Conservation (phyloP, 2,888 invertebrate genomes). For the Shargacucullia verbasci region DNA sequence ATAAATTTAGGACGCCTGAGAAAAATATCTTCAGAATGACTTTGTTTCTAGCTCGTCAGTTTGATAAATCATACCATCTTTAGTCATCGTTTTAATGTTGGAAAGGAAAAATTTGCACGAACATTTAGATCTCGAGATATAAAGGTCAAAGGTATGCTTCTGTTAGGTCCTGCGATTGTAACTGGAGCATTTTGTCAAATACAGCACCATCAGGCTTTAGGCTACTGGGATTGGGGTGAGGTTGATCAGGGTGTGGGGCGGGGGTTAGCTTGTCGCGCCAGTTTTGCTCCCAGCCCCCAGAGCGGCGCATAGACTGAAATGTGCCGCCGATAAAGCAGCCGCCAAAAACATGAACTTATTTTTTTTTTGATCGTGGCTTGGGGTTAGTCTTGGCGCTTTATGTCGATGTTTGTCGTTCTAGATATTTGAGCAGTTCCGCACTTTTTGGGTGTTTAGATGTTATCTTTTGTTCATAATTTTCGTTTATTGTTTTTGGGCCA, state of each 20-base stretch:
- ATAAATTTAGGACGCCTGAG: slow-evolving; percentile 42
- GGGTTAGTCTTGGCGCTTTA: slow-evolving; percentile 34
- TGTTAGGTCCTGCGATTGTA: slow-evolving; percentile 56
- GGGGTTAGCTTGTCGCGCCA: slow-evolving; percentile 62
- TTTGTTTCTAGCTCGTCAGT: slow-evolving; percentile 49
- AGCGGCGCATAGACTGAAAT: slow-evolving; percentile 72
- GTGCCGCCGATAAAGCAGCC: slow-evolving; percentile 72
- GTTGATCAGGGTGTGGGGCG: slow-evolving; percentile 40
- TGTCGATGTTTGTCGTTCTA: slow-evolving; percentile 48
- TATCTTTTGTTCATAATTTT: slow-evolving; percentile 24
- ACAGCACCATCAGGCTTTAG: slow-evolving; percentile 61
- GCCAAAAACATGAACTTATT: slow-evolving; percentile 69
- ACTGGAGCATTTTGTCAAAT: slow-evolving; percentile 66
- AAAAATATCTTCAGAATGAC: slow-evolving; percentile 53
- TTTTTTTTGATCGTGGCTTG: slow-evolving; percentile 48
- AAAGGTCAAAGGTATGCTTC: slow-evolving; percentile 63
- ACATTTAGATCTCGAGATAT: slow-evolving; percentile 37
- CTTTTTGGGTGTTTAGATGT: slow-evolving; percentile 27
- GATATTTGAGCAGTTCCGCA: slow-evolving; percentile 42
- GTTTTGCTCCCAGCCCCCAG: slow-evolving; percentile 52
- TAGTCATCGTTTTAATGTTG: slow-evolving; percentile 66
- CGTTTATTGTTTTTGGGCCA: no score
- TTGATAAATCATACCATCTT: slow-evolving; percentile 57
- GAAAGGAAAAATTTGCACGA: slow-evolving; percentile 57
- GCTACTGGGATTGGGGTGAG: slow-evolving; percentile 56